A percentile compares a stretch with the other conserved stretches of the same genome.
Evolutionary conservation across 2,888 invertebrate species (phyloP).

Genomic region (Psylliodes chrysocephalus): DNA sequence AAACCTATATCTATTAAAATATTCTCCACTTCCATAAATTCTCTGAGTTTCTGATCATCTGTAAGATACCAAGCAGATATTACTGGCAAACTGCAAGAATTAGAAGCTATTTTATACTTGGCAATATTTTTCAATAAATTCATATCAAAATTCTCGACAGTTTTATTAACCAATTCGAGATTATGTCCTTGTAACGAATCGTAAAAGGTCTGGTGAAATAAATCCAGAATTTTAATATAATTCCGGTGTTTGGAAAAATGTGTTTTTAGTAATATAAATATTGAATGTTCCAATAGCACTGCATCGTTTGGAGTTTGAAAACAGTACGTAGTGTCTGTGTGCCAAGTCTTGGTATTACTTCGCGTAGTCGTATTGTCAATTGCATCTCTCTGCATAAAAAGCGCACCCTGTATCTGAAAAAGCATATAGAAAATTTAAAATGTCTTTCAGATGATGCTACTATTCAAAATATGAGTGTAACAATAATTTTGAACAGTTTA

Average conservation of each 20-base stretch:
- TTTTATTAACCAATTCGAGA: conserved; percentile 9
- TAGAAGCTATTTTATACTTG: conserved; percentile 11
- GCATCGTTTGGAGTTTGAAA: conserved; percentile 16
- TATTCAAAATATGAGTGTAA: too few relatives aligned
- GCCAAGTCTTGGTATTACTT: conserved; percentile 11
- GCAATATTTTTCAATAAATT: conserved; percentile 14
- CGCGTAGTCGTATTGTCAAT: neutral
- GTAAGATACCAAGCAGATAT: conserved; percentile 13
- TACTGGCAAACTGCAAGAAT: conserved; percentile 8
- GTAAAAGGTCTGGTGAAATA: neutral
- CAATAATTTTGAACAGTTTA: too few relatives aligned
- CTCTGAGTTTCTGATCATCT: neutral
- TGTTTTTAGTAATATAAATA: conserved; percentile 14
- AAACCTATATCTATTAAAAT: conserved; percentile 16
- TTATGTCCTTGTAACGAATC: conserved; percentile 4
- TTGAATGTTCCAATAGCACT: conserved; percentile 7
- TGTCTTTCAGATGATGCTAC: too few relatives aligned
- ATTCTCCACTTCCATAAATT: conserved; percentile 2
- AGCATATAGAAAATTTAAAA: neutral
- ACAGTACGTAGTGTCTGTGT: neutral
- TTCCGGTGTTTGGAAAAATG: conserved; percentile 13
- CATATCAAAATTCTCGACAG: conserved; percentile 7
- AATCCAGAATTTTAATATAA: conserved; percentile 11
- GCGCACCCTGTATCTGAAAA: conserved; percentile 12
- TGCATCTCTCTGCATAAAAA: conserved; percentile 10